Evolutionary conservation across 2,797 vertebrate genomes (phyloP).

Genomic region (Danio jaintianensis): DNA sequence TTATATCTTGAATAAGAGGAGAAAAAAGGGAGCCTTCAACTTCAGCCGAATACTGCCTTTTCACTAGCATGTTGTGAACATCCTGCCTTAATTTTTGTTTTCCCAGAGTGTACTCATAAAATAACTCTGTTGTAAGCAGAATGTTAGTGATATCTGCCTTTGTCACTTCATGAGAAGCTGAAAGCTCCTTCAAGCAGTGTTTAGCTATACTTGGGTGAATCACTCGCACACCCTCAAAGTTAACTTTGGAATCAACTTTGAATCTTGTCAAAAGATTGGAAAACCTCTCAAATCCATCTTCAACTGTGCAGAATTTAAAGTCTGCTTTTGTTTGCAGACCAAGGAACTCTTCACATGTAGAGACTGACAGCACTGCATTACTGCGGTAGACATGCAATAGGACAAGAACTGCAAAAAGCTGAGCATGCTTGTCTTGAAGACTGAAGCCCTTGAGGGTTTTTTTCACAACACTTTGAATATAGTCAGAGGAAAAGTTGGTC

Average conservation of each 20-base stretch:
- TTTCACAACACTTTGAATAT: constrained; percentile 68
- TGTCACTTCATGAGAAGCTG: constrained; percentile 55
- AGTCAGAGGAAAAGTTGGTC: constrained; percentile 69
- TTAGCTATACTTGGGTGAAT: constrained; percentile 70
- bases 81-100: constrained; percentile 67
- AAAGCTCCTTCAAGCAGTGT: constrained; percentile 70
- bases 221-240: constrained; percentile 66
- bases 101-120: constrained; percentile 70
- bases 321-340: constrained; percentile 62
- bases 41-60: constrained; percentile 54
- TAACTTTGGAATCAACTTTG: constrained; percentile 53
- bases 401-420: constrained; percentile 72
- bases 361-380: constrained; percentile 66
- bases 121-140: constrained; percentile 63
- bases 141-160: constrained; percentile 66
- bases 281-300: constrained; percentile 70
- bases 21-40: constrained; percentile 65
- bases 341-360: constrained; percentile 75
- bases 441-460: constrained; percentile 73
- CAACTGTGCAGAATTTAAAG: constrained; percentile 61
- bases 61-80: constrained; percentile 70
- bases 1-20: constrained; percentile 71
- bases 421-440: constrained; percentile 63
- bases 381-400: constrained; percentile 70
- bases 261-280: constrained; percentile 67